Evolutionary conservation across 2,113 vertebrate genomes (phyloP).

Genomic region (Circaetus cinerascens): DNA sequence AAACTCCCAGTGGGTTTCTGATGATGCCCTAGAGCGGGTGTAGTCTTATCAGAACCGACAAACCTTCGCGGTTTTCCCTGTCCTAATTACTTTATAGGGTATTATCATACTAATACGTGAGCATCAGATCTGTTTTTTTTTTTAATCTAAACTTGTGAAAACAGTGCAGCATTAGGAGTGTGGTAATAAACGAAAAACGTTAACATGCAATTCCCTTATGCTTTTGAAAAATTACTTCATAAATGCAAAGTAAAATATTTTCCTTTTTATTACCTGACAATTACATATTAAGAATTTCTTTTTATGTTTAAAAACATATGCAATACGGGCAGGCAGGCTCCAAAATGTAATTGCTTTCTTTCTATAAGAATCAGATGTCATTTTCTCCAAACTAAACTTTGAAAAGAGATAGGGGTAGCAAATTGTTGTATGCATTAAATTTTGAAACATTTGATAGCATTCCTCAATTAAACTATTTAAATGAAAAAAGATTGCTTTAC

Average conservation of each 20-base stretch:
- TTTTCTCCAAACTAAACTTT: conserved; percentile 81
- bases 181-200: conserved; percentile 80
- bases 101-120: conserved; percentile 64
- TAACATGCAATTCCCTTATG: conserved; percentile 84
- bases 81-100: conserved; percentile 65
- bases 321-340: conserved; percentile 76
- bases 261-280: conserved; percentile 87
- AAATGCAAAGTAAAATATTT: conserved; percentile 84
- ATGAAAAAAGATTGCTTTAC: conserved; percentile 94
- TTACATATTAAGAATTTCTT: conserved; percentile 88
- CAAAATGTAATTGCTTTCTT: conserved; percentile 85
- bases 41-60: not conserved
- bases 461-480: conserved; percentile 98
- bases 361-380: conserved; percentile 85
- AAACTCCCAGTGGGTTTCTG: not conserved
- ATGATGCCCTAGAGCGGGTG: not conserved
- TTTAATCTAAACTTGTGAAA: conserved; percentile 74
- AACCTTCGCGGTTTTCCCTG: conserved; percentile 21
- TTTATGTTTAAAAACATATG: conserved; percentile 87
- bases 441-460: conserved; percentile 92
- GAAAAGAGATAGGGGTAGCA: conserved; percentile 79
- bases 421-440: conserved; percentile 90
- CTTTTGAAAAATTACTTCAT: conserved; percentile 87
- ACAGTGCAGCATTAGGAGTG: conserved; percentile 75
- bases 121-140: conserved; percentile 26